These are phyloP conservation scores for Piscicola geometra DNA, from an alignment of 2,888 invertebrate genomes.

Conservation along the genomic window DNA sequence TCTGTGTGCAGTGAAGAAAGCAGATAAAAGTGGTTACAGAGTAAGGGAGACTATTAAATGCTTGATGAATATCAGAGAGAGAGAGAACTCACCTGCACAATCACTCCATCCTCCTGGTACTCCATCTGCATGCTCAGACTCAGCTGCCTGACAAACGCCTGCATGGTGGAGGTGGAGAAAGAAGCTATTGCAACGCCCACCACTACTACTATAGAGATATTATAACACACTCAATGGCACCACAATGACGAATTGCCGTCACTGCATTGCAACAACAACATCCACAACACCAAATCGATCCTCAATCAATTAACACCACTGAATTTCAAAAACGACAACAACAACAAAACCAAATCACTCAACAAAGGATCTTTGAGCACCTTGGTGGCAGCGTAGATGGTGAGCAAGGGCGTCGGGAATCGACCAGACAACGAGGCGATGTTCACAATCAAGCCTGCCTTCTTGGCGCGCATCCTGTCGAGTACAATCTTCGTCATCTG, in stretches of 20 bases:
- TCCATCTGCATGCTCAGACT: slow-evolving; percentile 54
- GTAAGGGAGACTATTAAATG: not conserved
- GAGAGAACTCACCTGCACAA: slow-evolving; percentile 50
- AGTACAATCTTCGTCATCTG: slow-evolving; percentile 77
- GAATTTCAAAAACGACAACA: too few relatives aligned
- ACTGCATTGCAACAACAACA: too few relatives aligned
- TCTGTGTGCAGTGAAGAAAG: slow-evolving; percentile 56
- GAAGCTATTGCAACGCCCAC: too few relatives aligned
- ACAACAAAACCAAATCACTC: not conserved
- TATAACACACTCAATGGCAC: too few relatives aligned
- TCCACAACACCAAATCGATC: not conserved
- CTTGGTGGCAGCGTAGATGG: slow-evolving; percentile 84
- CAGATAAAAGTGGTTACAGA: not conserved
- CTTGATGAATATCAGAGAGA: not conserved
- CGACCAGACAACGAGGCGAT: slow-evolving; percentile 76
- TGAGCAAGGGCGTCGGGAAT: slow-evolving; percentile 74
- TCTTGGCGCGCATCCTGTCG: slow-evolving; percentile 62
- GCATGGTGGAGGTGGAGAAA: too few relatives aligned
- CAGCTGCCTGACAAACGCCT: slow-evolving; percentile 53
- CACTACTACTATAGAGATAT: too few relatives aligned
- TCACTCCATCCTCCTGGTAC: slow-evolving; percentile 54
- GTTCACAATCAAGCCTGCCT: slow-evolving; percentile 80
- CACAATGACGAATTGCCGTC: too few relatives aligned
- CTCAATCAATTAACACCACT: too few relatives aligned
- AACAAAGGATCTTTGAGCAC: too few relatives aligned